Base-by-base conservation (phyloP, 2,113 vertebrate species). In the Tupaia tana region DNA sequence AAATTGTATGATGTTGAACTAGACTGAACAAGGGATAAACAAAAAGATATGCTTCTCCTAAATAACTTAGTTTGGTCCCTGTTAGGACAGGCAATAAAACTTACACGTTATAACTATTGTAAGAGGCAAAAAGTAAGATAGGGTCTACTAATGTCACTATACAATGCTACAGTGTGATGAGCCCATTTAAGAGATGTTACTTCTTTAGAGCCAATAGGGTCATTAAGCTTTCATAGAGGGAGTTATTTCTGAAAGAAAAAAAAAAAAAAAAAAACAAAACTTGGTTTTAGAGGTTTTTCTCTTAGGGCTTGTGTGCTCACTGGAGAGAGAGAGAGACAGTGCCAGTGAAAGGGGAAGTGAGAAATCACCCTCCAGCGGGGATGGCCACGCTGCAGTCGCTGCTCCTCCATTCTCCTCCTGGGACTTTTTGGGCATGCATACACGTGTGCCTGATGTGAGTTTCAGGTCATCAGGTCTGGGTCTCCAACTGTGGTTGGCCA, bases 191-290 rank as follows among this genome's bases (percentile, higher is more conserved):
- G 56, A 54, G 52, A 25, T 86, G 25, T 4, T 10, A n/a, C 79
- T 95, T 9, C 71, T 89, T 86, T 18, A 78, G 54, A 54, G 10
- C 0, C 22, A 61, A 8, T 4, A 61, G 1, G 2, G 8, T 71
- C 61, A 86, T 86, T 89, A 89, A 86, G 3, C 10, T 61, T 91
- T 67, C 13, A 52, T 52, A 11, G 13, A 73, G 10, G 11, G 16
- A 74, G 15, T 1, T 93, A 25, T 67, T 86, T 93, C 87, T 80
- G 9, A 96, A 95, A 91, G 31, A 71, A 95, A 90, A 3, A 80
- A 86, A 71, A 43, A 43, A 43, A 43, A 43, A 43, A 43, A 43
- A 43, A 43, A 3, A 43, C 43, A 43, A 43, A 3, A 43, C 43
- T 43, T 43, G 43, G 43, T 43, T 43, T 43, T 43, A 6, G 43